phyloP scores from a whole-genome alignment of 2,113 vertebrate genomes.

The Mustela lutreola region DNA sequence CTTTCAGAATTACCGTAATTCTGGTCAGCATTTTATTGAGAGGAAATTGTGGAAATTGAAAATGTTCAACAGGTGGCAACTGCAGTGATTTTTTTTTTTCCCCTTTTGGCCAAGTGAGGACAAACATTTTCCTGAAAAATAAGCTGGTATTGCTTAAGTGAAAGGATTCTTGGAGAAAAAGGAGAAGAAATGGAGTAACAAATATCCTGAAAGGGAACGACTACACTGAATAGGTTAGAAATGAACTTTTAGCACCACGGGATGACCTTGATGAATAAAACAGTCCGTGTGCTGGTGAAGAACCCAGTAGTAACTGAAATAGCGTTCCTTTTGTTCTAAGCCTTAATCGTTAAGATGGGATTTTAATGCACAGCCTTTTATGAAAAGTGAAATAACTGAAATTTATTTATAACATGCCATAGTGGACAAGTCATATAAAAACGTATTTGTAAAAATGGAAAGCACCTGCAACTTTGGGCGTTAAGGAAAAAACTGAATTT shows the following conservation, averaged over 20 bases:
- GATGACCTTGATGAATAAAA: constrained; percentile 17
- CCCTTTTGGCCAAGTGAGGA: neutral
- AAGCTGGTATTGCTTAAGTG: constrained; percentile 32
- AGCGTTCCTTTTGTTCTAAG: constrained; percentile 45
- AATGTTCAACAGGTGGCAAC: constrained; percentile 71
- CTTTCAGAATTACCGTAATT: constrained; percentile 62
- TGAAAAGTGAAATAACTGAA: constrained; percentile 61
- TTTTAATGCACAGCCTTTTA: constrained; percentile 1
- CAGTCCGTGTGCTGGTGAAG: neutral
- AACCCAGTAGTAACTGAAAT: neutral
- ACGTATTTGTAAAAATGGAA: constrained; percentile 59
- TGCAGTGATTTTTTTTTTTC: neutral
- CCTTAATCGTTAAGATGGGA: neutral
- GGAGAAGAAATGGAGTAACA: constrained; percentile 15
- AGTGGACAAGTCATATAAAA: constrained; percentile 38
- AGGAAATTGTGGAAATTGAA: constrained; percentile 74
- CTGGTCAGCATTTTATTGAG: constrained; percentile 72
- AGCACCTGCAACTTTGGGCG: constrained; percentile 42
- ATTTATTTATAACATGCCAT: constrained; percentile 47
- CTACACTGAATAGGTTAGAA: neutral
- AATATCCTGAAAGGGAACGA: constrained; percentile 35
- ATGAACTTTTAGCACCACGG: neutral
- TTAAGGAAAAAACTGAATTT: constrained; percentile 45
- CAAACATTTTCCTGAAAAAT: constrained; percentile 66
- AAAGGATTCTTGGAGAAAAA: constrained; percentile 50